Base-by-base conservation (phyloP, 2,113 vertebrate species). In the Furnarius figulus region DNA sequence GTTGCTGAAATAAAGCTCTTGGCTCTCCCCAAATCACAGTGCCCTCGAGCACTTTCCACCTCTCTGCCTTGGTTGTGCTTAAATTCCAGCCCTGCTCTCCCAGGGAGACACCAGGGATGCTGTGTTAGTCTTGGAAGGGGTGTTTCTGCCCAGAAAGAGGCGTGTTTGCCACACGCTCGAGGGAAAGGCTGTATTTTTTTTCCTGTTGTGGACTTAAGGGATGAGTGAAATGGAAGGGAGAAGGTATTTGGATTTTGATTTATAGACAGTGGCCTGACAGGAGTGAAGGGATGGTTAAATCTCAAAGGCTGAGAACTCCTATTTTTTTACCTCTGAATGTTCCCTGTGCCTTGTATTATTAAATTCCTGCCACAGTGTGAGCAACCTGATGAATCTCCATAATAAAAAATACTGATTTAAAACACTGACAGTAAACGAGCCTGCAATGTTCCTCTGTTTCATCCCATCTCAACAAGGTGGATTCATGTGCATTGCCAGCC, bases 251-350 rank as follows among this genome's bases (percentile, higher is more conserved):
- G 87, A 90, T 81, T 89, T 90, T 74, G 39, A 33, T 90, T 88
- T 76, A 11, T 39, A 81, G 33, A 89, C 39, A 46, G 58, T 18
- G 46, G 87, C 82, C 59, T 70, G 85, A 92, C 72, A 78, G 65
- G 74, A 88, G 75, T 16, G 25, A 94, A 95, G 88, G 77, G 91
- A 97, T 97, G 98, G 96, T 97, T 88, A 73, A 97, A 97, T 98
- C 98, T 99, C 97, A 97, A 98, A 98, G 98, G 98, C 97, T 98
- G 98, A 99, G 98, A 98, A 96, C 95, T 96, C 86, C 97, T 47
- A 80, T 88, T 40, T 40, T 87, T 98, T 98, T 96, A 97, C 95
- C 87, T 96, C 92, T 95, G 81, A 97, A 96, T 98, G 97, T 99
- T 98, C 96, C 95, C 97, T 94, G 90, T 97, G 98, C 96, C 98